Base-by-base conservation (phyloP, 2,888 invertebrate species). In the Eutolmus rufibarbis region DNA sequence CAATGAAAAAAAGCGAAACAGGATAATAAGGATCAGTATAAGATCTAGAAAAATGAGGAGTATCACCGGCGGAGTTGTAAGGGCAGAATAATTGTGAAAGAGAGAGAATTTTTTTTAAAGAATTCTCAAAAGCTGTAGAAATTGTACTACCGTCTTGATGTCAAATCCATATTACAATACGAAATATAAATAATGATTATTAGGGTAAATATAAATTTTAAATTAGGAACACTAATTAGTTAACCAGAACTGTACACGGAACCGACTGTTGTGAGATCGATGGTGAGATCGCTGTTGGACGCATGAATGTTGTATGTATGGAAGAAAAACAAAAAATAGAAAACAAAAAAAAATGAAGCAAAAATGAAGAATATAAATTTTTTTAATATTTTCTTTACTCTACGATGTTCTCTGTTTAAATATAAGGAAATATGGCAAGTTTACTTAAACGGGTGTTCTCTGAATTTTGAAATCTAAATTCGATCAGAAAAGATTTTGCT, bases 401-500 rank as follows among this genome's bases (percentile, higher is more conserved):
- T 82, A 57, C 37, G 82, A 37, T 57, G 66, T 57, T 81, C 81
- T 56, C 43, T 81, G 81, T 81, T 46, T 78, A 81, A 81, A 82
- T 66, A 31, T 81, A 46, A 81, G 81, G 23, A 56, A 81, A 56
- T 81, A 81, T 81, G 81, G 81, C 23, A 81, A 81, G 28, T 81
- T 81, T 56, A 43, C 56, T 81, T 51, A 56, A 16, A 40, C 66
- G 34, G 82, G 31, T 28, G 82, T 66, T 82, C 82, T 34, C 51
- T 82, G 57, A 82, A 56, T 51, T 66, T 34, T 37, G 66, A 56
- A 82, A 66, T 82, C 82, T 56, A 82, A 66, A 82, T 82, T 82
- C 82, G 31, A 82, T 82, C 82, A 57, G 82, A 57, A 82, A 82
- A 66, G 57, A 82, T 82, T 82, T 82, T 82, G 82, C 82, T 82